A percentile compares a stretch with the other conserved stretches of the same genome.
phyloP scores from a whole-genome alignment of 2,888 invertebrate species.

The Yponomeuta malinellus region DNA sequence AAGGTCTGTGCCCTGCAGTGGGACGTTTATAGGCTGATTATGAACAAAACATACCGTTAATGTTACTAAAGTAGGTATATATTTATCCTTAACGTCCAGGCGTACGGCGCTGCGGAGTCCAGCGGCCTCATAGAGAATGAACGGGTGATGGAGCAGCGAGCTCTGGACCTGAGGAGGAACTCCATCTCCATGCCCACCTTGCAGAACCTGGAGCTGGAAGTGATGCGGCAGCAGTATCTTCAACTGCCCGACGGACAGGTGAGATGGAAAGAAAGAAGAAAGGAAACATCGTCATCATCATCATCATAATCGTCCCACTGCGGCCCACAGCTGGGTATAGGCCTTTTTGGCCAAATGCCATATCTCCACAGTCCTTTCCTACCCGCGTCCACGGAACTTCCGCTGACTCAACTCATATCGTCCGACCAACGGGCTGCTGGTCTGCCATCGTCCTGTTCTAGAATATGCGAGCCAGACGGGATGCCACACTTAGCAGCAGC shows the following conservation, averaged over 20 bases:
- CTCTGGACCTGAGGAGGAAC: conserved; percentile 74
- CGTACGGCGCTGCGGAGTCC: conserved; percentile 46
- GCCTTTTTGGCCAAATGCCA: background rate
- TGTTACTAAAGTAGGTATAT: no score
- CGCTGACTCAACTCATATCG: no score
- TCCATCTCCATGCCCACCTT: conserved; percentile 85
- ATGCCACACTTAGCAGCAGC: no score
- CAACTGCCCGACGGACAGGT: conserved; percentile 51
- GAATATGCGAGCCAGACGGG: no score
- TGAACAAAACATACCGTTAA: no score
- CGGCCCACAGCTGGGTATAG: background rate
- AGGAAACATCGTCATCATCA: background rate
- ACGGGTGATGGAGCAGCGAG: conserved; percentile 39
- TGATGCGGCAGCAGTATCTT: conserved; percentile 63
- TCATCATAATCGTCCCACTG: background rate
- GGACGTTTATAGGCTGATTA: no score
- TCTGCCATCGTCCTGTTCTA: no score
- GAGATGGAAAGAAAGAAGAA: conserved; percentile 27
- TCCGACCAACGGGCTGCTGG: no score
- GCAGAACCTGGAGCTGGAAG: conserved; percentile 79
- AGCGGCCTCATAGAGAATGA: conserved; percentile 47
- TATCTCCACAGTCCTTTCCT: no score
- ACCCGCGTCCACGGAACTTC: no score
- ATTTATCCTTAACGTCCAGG: background rate
- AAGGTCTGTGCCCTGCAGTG: no score